Evolutionary conservation across 2,888 invertebrate genomes (phyloP), one percentile per base, ranked within the genome.

Genomic region (Spodoptera exigua): DNA sequence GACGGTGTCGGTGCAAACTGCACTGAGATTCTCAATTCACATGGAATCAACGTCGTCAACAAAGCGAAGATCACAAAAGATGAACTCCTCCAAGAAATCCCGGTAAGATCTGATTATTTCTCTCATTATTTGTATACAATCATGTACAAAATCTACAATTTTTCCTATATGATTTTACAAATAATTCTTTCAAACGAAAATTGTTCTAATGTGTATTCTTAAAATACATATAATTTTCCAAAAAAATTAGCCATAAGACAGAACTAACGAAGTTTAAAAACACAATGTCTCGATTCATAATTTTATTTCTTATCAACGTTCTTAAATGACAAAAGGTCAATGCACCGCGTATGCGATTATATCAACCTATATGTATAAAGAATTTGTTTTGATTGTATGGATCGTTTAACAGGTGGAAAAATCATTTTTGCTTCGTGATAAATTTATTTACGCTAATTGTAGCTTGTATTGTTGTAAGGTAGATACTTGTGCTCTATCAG

Each of bases 1-100:
- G 99, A 99, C 90, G 98, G 98, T 32, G 98, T 99, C 2, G 98
- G 99, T 83, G 94, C 95, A 16, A 96, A 97, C 71, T 99, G 99
- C 89, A 96, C 97, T 1, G 95, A 97, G 71, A 96, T 99, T 41
- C 95, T 99, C 18, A 92, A 95, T 70, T 91, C 95, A 37, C 95
- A 97, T 85, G 97, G 97, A 17, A 97, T 99, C 74, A 93, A 96
- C 59, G 98, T 98, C 58, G 96, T 96, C 45, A 96, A 96, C 75
- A 97, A 97, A 82, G 95, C 97, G 21, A 98, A 97, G 84, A 93
- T 98, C 78, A 90, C 96, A 0, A 96, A 96, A 81, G 97, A 97
- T 3, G 96, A 98, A 82, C 95, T 99, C 1, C 94, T 98, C 17
- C 91, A 96, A 78, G 98, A 98, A 95, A 96, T 99, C 60, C 95